Evolutionary conservation across 2,888 invertebrate species (phyloP), one percentile per base, ranked within the genome.

Genomic region (Phytoseiulus persimilis): DNA sequence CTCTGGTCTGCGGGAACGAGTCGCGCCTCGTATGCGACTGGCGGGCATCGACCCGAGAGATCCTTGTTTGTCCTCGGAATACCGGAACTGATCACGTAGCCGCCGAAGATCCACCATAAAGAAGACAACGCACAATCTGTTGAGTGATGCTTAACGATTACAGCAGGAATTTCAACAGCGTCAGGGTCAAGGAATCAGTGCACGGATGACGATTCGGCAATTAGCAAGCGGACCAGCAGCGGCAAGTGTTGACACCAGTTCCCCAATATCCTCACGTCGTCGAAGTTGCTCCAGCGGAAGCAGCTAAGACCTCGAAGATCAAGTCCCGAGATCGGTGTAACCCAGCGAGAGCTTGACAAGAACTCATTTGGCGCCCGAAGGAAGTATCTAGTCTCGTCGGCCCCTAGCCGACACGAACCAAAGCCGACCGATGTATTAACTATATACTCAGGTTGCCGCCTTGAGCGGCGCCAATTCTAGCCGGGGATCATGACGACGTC

Each of bases 101-200:
- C 65, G 65, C 18, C 18, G 65, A 28, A 65, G 28, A 65, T 65
- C 28, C 65, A 65, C 65, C 65, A 65, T 65, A 65, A 6, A 65
- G 65, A 65, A 65, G 65, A 65, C 65, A 65, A 65, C 65, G 65
- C 65, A 65, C 65, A 65, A 65, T 65, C 65, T 65, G 65, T 65
- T 14, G 65, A 65, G 65, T 65, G 65, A 65, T 65, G 65, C 65
- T 65, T 65, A 65, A 14, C 65, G 65, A 65, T 65, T 65, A 65
- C 65, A 65, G 65, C 14, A 65, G 18, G 11, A 65, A 65, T 23
- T 18, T 65, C 2, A 65, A 3, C 65, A 23, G 2, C 65, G 65
- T 65, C 65, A 65, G 65, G 65, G 65, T 65, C 65, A 28, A 28
- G 28, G 65, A 65, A 65, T 23, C 65, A 65, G 65, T 65, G 65